Percentiles rank a stretch among this genome's conserved stretches.
Conservation (phyloP, 1,140 invertebrate species). For the Plodia interpunctella region DNA sequence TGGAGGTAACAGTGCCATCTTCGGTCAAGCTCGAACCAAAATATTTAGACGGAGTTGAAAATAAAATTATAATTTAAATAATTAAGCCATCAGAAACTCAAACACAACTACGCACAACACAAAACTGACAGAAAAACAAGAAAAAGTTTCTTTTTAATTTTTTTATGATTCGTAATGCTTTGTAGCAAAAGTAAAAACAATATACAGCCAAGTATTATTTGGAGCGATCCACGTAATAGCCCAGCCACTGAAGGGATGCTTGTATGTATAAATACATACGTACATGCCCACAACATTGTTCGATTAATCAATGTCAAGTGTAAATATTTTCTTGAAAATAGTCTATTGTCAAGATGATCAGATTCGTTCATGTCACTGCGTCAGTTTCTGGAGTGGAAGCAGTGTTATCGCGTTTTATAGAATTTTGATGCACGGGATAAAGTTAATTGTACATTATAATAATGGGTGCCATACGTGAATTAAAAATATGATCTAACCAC, state of each 20-base stretch:
- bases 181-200: neutral
- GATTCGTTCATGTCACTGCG: neutral
- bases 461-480: conserved; percentile 70
- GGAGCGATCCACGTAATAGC: no score
- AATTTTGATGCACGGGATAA: conserved; percentile 69
- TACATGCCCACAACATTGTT: no score
- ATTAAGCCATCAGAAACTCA: conserved; percentile 74
- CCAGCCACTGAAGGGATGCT: no score
- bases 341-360: neutral
- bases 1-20: conserved; percentile 74
- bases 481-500: conserved; percentile 58
- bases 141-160: conserved; percentile 28
- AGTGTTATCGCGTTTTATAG: conserved; percentile 57
- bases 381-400: conserved; percentile 22
- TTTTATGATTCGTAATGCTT: neutral
- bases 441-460: conserved; percentile 50
- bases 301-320: no score
- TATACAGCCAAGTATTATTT: neutral
- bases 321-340: no score
- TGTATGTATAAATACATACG: no score
- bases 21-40: conserved; percentile 70
- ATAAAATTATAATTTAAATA: conserved; percentile 70
- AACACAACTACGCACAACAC: conserved; percentile 75
- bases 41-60: conserved; percentile 58
- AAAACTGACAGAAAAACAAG: conserved; percentile 73